Percentiles rank a stretch among this genome's conserved stretches.
Evolutionary conservation across 2,888 invertebrate genomes (phyloP).

Genomic region (Drosophila sordidula): DNA sequence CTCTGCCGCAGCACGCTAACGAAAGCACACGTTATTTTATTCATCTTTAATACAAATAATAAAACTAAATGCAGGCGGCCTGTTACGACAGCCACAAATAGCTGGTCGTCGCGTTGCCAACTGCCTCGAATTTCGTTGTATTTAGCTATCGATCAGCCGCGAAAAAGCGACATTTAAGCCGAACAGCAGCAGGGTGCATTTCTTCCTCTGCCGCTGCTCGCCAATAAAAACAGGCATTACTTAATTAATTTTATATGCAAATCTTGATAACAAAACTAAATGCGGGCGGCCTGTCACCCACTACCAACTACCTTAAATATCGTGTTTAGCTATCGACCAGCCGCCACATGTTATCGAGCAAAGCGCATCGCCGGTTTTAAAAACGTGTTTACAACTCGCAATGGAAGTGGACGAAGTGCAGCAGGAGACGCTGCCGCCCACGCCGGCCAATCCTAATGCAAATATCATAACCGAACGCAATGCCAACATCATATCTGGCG

Average conservation of each 20-base stretch:
- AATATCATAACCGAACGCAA: constrained; percentile 88
- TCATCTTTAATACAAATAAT: constrained; percentile 66
- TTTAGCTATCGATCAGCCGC: background rate
- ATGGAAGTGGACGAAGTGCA: constrained; percentile 51
- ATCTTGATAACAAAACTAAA: constrained; percentile 19
- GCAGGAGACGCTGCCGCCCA: constrained; percentile 9
- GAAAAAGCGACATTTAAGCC: no score
- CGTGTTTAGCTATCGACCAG: constrained; percentile 4
- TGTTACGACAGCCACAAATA: constrained; percentile 52
- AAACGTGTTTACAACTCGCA: constrained; percentile 40
- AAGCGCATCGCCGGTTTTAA: constrained; percentile 9
- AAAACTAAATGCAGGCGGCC: constrained; percentile 39
- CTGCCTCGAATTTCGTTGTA: background rate
- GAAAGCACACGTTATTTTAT: constrained; percentile 76
- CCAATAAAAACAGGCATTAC: constrained; percentile 72
- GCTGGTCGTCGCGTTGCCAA: constrained; percentile 34
- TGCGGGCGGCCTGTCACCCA: constrained; percentile 37
- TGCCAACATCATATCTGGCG: constrained; percentile 90
- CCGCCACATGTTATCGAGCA: constrained; percentile 9
- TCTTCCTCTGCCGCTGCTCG: constrained; percentile 58
- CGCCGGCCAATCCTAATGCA: constrained; percentile 55
- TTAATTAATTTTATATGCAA: constrained; percentile 75
- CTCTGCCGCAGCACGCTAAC: constrained; percentile 64
- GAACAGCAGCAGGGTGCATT: constrained; percentile 45
- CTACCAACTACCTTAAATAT: constrained; percentile 6